Evolutionary conservation across 23 tunicate genomes (phyloP), one percentile per base, ranked within the genome.

Genomic region (Trididemnum clinides): DNA sequence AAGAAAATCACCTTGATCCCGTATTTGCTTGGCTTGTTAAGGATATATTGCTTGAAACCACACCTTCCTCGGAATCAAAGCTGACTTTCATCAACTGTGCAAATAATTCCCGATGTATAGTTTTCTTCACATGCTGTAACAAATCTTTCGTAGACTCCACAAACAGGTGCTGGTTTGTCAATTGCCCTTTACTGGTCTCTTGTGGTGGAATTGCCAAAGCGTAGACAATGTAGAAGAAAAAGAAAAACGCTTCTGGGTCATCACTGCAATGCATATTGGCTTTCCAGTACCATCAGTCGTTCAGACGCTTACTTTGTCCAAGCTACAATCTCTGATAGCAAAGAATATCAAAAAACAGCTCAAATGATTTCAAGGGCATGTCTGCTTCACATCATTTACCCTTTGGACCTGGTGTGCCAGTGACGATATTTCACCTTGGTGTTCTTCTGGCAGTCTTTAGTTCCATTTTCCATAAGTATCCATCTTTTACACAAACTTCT

Each of bases 71-170:
- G 29, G 28, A 73, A 73, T 37, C 57, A 54, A 37, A 73, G 57
- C 28, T 36, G 80, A 20, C 54, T 73, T 29, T 73, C 80, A 73
- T 73, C 80, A 73, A 73, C 29, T 73, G 80, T 73, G 57, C 54
- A 37, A 36, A 28, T 28, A 12, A 19, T 23, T 19, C 80, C 54
- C 38, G 57, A 57, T 36, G 80, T 37, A 38, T 73, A 73, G 57
- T 73, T 73, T 5, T 39, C 57, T 39, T 12, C 54, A 73, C 80
- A 73, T 12, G 54, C 57, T 36, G 54, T 23, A 73, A 73, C 80
- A 73, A 73, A 36, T 39, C 2, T 73, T 20, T 73, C 76, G 22
- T 12, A 36, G 57, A 73, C 28, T 5, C 57, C 25, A 12, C 80
- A 28, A 37, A 73, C 38, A 18, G 80, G 80, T 37, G 80, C 80